These are phyloP conservation scores for Pavo muticus DNA, from an alignment of 2,113 vertebrate species.

Conservation along the genomic window DNA sequence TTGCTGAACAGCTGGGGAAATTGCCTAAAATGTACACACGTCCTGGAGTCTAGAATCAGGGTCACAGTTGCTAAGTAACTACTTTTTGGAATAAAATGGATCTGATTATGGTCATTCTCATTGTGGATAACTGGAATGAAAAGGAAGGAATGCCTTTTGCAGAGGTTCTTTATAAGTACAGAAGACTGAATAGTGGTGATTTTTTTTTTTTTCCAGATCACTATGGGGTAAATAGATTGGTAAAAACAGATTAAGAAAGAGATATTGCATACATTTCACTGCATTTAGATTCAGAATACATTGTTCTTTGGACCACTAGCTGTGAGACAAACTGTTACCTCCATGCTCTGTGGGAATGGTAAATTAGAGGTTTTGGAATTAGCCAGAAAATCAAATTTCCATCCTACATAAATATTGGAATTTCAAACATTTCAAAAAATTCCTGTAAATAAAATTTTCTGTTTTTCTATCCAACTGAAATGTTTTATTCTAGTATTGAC, in stretches of 20 bases:
- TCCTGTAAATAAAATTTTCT: neutral
- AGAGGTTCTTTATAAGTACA: neutral
- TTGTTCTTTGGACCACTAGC: neutral
- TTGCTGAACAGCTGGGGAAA: slow-evolving; percentile 6
- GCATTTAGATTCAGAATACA: neutral
- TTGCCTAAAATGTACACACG: neutral
- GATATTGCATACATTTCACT: neutral
- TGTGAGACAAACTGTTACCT: neutral
- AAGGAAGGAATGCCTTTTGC: neutral
- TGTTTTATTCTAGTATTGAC: neutral
- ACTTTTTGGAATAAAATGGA: neutral
- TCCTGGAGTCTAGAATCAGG: neutral
- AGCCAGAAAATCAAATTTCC: neutral
- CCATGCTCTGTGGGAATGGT: neutral
- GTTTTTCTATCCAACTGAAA: neutral
- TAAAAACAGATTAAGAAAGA: neutral
- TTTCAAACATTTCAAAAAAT: neutral
- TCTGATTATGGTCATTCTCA: neutral
- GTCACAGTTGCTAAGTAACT: neutral
- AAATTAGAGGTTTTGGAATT: neutral
- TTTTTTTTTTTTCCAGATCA: neutral
- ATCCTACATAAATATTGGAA: neutral
- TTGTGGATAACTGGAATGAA: neutral
- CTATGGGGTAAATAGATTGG: neutral
- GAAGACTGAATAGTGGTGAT: neutral